Base-by-base conservation (phyloP, 2,888 invertebrate species). In the Agonopterix subpropinquella region DNA sequence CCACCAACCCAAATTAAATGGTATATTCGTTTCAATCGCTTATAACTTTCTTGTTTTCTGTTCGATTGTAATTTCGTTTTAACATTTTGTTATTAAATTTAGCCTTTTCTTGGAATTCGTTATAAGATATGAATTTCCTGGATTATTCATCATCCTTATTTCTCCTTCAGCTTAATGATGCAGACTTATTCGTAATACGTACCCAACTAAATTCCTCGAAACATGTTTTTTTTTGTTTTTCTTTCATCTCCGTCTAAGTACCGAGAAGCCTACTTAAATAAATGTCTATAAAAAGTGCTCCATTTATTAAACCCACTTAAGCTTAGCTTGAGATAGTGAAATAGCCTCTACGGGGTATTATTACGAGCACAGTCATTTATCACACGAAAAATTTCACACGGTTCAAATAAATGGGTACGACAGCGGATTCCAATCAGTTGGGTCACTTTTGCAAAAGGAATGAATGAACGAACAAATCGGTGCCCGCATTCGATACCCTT, bases 391-490 rank as follows among this genome's bases (percentile, higher is more conserved):
- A n/a, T 10, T 36, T 45, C 42, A 8, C 43, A 46, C 39, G 42
- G 44, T n/a, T 43, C 56, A 54, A 58, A 56, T 60, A 68, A 73
- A 73, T 73, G 71, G 73, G 64, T 55, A 53, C 54, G 57, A 64
- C 61, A 62, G 61, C 62, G 61, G 73, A 70, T 67, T 61, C 61
- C 68, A 74, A 74, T 74, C 70, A 75, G 64, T 51, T 56, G 56
- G 53, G 62, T 64, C 67, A 66, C 64, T 63, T 61, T 59, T 57
- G 56, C 58, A 59, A 67, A 64, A 59, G 60, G 61, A 67, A 62
- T 60, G 64, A 63, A 62, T 59, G 67, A 64, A 61, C 64, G 74
- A 67, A 65, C 66, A 67, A 73, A 71, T 73, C 70, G 69, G 59
- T 53, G 53, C 64, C 65, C 72, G 67, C 69, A 70, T 68, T 65